Evolutionary conservation across 1,140 invertebrate genomes (phyloP).

Genomic region (Chrysomallon squamiferum): DNA sequence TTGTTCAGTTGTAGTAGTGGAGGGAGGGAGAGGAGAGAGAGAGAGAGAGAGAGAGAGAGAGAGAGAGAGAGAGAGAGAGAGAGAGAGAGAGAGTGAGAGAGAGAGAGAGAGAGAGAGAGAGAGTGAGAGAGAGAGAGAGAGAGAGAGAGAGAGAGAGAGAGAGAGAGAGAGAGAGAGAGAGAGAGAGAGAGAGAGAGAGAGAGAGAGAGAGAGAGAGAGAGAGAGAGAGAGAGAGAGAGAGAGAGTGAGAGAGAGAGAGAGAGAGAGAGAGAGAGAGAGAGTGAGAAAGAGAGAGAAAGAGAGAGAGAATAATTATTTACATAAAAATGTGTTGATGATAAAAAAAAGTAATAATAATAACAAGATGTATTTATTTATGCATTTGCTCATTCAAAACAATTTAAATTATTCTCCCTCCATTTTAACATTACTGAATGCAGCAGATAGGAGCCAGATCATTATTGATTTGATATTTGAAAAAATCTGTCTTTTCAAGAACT

Average conservation of each 20-base stretch:
- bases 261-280: neutral
- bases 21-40: too few relatives aligned
- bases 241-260: neutral
- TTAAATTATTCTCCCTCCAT: too few relatives aligned
- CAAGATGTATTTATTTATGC: too few relatives aligned
- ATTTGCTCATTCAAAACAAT: too few relatives aligned
- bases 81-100: slow-evolving; percentile 8
- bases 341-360: too few relatives aligned
- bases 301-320: neutral
- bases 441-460: too few relatives aligned
- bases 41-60: neutral
- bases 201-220: neutral
- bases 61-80: slow-evolving; percentile 7
- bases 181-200: neutral
- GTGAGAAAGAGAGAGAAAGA: too few relatives aligned
- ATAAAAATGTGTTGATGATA: too few relatives aligned
- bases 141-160: neutral
- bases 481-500: too few relatives aligned
- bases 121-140: neutral
- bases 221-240: slow-evolving; percentile 7
- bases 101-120: neutral
- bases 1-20: neutral
- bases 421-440: too few relatives aligned
- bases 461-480: too few relatives aligned
- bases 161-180: neutral